These are phyloP conservation scores for Agonopterix subpropinquella DNA, from an alignment of 2,888 invertebrate species.

Conservation along the genomic window DNA sequence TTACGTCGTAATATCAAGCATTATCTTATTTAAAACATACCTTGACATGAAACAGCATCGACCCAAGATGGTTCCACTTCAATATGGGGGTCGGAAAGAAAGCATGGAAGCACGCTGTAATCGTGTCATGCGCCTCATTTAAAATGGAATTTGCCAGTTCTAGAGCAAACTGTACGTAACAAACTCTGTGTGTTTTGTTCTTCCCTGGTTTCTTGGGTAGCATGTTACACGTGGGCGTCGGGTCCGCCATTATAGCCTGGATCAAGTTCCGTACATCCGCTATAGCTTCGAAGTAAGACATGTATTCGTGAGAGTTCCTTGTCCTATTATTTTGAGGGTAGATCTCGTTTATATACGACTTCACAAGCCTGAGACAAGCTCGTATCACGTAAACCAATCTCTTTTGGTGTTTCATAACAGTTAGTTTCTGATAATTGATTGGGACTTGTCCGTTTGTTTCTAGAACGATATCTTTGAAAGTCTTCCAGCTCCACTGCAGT, in stretches of 20 bases:
- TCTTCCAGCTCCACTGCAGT: conserved; percentile 95
- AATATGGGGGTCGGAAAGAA: conserved; percentile 96
- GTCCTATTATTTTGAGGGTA: conserved; percentile 84
- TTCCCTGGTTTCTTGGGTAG: conserved; percentile 51
- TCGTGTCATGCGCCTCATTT: conserved; percentile 93
- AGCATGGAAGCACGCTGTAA: conserved; percentile 94
- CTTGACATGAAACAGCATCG: conserved; percentile 82
- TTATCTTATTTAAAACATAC: conserved; percentile 42
- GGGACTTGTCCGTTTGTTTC: conserved; percentile 59
- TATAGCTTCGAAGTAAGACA: conserved; percentile 88
- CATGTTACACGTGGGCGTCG: conserved; percentile 51
- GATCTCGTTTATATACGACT: conserved; percentile 92
- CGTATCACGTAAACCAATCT: conserved; percentile 90
- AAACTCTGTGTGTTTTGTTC: conserved; percentile 51
- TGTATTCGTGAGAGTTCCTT: conserved; percentile 77
- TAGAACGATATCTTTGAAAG: conserved; percentile 75
- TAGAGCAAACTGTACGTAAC: conserved; percentile 65
- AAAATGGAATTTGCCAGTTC: conserved; percentile 84
- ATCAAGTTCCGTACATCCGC: conserved; percentile 89
- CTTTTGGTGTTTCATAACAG: conserved; percentile 82
- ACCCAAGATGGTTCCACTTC: conserved; percentile 95
- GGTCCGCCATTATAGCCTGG: conserved; percentile 88
- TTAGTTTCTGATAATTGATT: conserved; percentile 69
- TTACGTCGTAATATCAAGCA: no score
- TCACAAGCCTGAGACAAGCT: conserved; percentile 86